Evolutionary conservation across 2,797 vertebrate genomes (phyloP), one percentile per base, ranked within the genome.

Genomic region (Simalia tracyae): DNA sequence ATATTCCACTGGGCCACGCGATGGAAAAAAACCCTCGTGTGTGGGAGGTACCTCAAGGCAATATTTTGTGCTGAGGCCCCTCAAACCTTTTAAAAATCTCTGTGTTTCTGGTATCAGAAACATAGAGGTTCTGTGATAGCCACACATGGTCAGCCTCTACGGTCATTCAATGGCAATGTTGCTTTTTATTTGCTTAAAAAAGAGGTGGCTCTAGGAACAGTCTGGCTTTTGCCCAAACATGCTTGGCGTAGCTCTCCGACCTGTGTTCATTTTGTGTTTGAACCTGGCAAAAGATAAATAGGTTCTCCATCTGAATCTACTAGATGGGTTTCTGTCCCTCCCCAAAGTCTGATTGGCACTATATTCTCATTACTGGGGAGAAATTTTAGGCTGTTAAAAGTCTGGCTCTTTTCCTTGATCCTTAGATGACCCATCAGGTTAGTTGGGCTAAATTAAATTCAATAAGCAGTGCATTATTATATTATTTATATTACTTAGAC

Each of bases 401-500:
- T 61, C 64, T 4, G 6, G 24, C 24, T 59, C 15, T 7, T 87
- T 87, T 87, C 50, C 24, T 61, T 72, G 11, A 86, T 56, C 4
- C 42, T 17, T 50, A 64, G n/a, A 92, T 92, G 31, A 15, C 5
- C 31, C 36, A 85, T 84, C 31, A 81, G 57, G 19, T 61, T 81
- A n/a, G 26, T 59, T 86, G 19, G 4, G 56, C 19, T 61, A 88
- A 91, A 50, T 28, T 84, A 92, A 59, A 42, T 61, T 84, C 31
- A n/a, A 36, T n/a, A 84, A 56, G 24, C 5, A 36, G 46, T 85
- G 7, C n/a, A 72, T 92, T 72, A 31, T 31, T 60, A 68, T 31
- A 72, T 87, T n/a, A 91, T 86, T 92, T 89, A 36, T 89, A 86
- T 86, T 89, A 46, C 60, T 89, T 26, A 17, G 81, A 86, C 36